Base-by-base conservation (phyloP, 1,140 invertebrate genomes). In the Achatina immaculata region DNA sequence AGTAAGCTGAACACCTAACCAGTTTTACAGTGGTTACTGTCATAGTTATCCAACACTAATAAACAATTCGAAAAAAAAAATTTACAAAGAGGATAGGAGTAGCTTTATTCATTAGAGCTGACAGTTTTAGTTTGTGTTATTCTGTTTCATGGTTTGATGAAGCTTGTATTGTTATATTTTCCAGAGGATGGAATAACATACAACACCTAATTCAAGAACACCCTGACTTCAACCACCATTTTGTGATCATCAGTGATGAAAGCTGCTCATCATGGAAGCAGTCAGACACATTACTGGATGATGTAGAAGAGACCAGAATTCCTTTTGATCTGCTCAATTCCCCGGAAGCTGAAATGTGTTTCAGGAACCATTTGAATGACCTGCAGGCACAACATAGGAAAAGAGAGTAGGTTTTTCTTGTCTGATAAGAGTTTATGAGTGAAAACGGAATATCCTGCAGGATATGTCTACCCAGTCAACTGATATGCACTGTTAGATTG, bases 291-390 rank as follows among this genome's bases (percentile, higher is more conserved):
- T 93, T 95, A 75, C 93, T 95, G 76, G 93, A 93, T n/a, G 93
- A 94, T 83, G 82, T 80, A 16, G 81, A 85, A 21, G 93, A 93
- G 82, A 88, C 86, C 21, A 93, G 96, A 87, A 97, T 98, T 88
- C 97, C 97, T 3, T 96, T 96, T 88, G 96, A 97, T 89, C 95
- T 98, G 72, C 92, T 98, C 19, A 95, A 96, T 86, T 96, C 96
- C 4, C 94, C 94, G 65, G 97, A 98, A 89, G 96, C 96, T 21
- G 96, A 98, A 91, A 95, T 94, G 0, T 95, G 96, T 14, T 99
- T 96, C 91, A 95, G 95, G 89, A 97, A 96, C 88, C 96, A 97
- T 91, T 93, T 97, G 40, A 96, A 96, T 89, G 94, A 95, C 71
- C 93, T 98, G 40, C 96, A 98, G 88, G 95, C 96, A 88, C 96